These are phyloP conservation scores for Cephalopholis sonnerati DNA, from an alignment of 2,113 vertebrate genomes.

Conservation along the genomic window DNA sequence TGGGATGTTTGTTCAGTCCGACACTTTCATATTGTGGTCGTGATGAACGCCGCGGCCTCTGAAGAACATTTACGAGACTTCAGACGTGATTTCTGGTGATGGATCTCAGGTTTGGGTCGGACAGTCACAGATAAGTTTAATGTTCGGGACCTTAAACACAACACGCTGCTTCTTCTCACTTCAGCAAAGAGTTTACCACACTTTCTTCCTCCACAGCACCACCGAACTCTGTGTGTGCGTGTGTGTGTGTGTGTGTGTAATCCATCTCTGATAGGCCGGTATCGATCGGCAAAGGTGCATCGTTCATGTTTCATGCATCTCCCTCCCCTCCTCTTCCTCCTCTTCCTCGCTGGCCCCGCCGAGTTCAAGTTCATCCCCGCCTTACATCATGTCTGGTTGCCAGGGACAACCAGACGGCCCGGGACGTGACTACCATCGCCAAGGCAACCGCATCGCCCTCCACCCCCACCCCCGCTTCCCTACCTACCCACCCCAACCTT, in stretches of 20 bases:
- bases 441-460: slow-evolving; percentile 85
- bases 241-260: slow-evolving; percentile 74
- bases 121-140: not conserved
- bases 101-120: no score
- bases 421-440: slow-evolving; percentile 98
- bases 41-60: not conserved
- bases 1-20: not conserved
- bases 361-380: slow-evolving; percentile 98
- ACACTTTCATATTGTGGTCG: no score
- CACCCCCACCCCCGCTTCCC: slow-evolving; percentile 67
- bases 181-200: slow-evolving; percentile 35
- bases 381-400: slow-evolving; percentile 99
- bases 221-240: not conserved
- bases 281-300: slow-evolving; percentile 94
- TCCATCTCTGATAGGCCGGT: slow-evolving; percentile 95
- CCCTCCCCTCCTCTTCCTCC: slow-evolving; percentile 21
- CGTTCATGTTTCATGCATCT: slow-evolving; percentile 89
- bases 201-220: slow-evolving; percentile 13
- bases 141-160: slow-evolving; percentile 4
- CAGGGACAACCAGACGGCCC: slow-evolving; percentile 94
- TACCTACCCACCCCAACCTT: not conserved
- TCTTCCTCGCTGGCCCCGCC: slow-evolving; percentile 87
- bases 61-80: not conserved
- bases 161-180: not conserved
- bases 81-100: not conserved